These are phyloP conservation scores for Rhinichthys klamathensis DNA, from an alignment of 2,113 vertebrate species.

Conservation along the genomic window DNA sequence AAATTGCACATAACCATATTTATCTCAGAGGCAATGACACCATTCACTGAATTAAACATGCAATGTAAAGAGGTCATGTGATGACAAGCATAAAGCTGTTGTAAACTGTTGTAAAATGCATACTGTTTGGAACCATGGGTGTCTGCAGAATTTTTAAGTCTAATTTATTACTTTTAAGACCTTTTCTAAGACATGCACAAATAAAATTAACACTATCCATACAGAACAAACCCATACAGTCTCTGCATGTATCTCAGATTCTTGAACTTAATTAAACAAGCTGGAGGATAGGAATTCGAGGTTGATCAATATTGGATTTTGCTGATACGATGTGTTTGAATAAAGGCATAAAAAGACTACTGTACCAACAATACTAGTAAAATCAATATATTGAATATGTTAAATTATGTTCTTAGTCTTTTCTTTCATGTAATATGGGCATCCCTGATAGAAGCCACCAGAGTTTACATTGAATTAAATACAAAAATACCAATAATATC, in stretches of 20 bases:
- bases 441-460: not conserved
- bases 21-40: not conserved
- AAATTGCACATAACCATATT: not conserved
- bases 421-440: no score
- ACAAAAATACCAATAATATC: not conserved
- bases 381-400: not conserved
- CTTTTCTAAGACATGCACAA: not conserved
- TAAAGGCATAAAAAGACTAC: not conserved
- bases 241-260: not conserved
- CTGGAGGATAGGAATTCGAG: not conserved
- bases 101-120: not conserved
- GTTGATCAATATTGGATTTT: not conserved
- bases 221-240: not conserved
- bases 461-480: not conserved
- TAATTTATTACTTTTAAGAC: not conserved
- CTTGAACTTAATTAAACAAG: not conserved
- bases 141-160: not conserved
- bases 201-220: not conserved
- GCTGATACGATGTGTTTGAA: not conserved
- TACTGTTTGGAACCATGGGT: not conserved
- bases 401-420: not conserved
- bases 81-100: not conserved
- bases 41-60: not conserved
- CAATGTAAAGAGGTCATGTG: not conserved
- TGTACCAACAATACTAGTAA: not conserved